Base-by-base conservation (phyloP, 2,888 invertebrate genomes). In the Sesia apiformis region DNA sequence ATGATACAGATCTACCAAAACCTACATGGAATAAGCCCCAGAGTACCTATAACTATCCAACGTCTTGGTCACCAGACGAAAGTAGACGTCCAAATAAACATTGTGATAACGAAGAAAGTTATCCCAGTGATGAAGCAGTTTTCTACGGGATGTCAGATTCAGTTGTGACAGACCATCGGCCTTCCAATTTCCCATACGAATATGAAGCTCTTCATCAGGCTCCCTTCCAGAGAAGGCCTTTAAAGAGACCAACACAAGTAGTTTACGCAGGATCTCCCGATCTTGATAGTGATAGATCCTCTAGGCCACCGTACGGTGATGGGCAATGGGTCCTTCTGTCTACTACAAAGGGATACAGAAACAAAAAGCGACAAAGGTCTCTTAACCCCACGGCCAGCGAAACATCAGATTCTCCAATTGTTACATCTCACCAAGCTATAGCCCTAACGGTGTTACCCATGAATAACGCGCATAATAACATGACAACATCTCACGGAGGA, bases 251-350 rank as follows among this genome's bases (percentile, higher is more conserved):
- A 3, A 84, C 89, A 1, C 84, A 84, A 69, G 84, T 89, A 5
- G 86, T 90, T 52, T 91, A 91, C 46, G 85, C 90, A 38, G 91
- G 91, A 40, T 63, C 71, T 42, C 65, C 79, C 4, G 81, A 83
- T 40, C 68, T 74, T 53, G 86, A 88, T 40, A 76, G 69, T 53
- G 91, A 91, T 67, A 91, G 92, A 0, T 76, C 84, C 3, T 88
- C 90, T 3, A 91, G 93, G 72, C 94, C 94, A 0, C 87, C 91
- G 0, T 88, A 90, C 58, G 93, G 93, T 0, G 93, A 94, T 57
- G 95, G 95, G 0, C 93, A 94, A 63, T 95, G 95, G 95, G 92
- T 95, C 3, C 80, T 95, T 3, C 77, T 95, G 4, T 94, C 94
- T 0, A 94, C 94, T 3, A 95, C 95, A 6, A 94, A 94, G 79